Evolutionary conservation across 2,113 vertebrate genomes (phyloP).

Genomic region (Uropsilus gracilis): DNA sequence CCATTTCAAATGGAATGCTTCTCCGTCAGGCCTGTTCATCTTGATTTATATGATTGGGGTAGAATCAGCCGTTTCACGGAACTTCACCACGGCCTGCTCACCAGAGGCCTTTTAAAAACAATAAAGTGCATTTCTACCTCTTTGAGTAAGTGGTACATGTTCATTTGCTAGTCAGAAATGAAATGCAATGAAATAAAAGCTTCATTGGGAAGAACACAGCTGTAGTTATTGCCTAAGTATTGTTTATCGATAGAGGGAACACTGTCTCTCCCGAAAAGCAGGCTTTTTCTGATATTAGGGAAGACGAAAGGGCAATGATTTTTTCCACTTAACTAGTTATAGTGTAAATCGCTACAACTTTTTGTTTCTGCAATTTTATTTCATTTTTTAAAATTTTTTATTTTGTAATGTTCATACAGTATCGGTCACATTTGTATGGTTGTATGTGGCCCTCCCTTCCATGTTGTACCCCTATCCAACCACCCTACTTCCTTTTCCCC

Average conservation of each 20-base stretch:
- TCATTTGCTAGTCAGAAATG: slow-evolving; percentile 23
- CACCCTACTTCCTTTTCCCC: no score
- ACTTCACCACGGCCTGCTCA: not conserved
- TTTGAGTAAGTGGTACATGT: not conserved
- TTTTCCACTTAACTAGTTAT: not conserved
- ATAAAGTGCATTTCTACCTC: not conserved
- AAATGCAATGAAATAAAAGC: not conserved
- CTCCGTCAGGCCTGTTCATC: not conserved
- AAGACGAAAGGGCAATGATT: not conserved
- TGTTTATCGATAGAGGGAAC: no score
- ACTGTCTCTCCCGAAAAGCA: not conserved
- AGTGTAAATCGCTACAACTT: not conserved
- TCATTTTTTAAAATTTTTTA: no score
- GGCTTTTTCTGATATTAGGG: not conserved
- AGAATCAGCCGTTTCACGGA: not conserved
- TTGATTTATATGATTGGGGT: not conserved
- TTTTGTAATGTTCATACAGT: no score
- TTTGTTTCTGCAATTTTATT: no score
- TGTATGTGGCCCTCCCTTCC: no score
- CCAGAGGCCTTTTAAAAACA: not conserved
- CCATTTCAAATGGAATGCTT: slow-evolving; percentile 1
- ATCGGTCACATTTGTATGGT: no score
- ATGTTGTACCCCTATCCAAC: no score
- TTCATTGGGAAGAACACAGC: not conserved
- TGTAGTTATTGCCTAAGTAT: not conserved